phyloP scores from a whole-genome alignment of 2,797 vertebrate species.

The Arrhamphus sclerolepis region DNA sequence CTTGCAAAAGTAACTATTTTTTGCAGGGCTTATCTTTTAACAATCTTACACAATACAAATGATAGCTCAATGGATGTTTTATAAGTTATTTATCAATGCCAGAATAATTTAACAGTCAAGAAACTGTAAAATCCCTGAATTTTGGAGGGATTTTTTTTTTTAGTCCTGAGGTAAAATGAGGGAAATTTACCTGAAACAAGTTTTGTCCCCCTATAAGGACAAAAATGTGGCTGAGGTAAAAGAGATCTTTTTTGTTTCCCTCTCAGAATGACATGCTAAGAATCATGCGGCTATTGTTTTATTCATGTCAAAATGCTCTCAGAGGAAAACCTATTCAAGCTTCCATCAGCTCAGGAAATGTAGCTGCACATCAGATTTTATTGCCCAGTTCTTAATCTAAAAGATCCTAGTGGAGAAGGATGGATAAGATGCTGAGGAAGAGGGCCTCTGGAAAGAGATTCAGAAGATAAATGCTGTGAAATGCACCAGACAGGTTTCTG shows the following conservation, averaged over 20 bases:
- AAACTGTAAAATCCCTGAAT: too few relatives aligned
- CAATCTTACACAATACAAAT: too few relatives aligned
- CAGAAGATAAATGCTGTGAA: constrained; percentile 24
- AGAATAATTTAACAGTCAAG: too few relatives aligned
- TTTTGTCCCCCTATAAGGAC: background rate
- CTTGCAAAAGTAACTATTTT: too few relatives aligned
- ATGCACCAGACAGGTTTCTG: constrained; percentile 15
- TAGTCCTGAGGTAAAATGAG: too few relatives aligned
- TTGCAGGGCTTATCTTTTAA: too few relatives aligned
- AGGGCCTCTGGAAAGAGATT: constrained; percentile 16
- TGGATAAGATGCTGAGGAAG: constrained; percentile 1
- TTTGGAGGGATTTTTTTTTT: too few relatives aligned
- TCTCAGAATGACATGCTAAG: too few relatives aligned
- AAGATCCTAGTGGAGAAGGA: constrained; percentile 5
- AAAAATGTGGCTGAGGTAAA: background rate
- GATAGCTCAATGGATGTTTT: too few relatives aligned
- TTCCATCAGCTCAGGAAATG: background rate
- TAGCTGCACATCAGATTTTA: constrained; percentile 15
- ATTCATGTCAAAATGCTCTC: constrained; percentile 18
- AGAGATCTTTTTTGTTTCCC: too few relatives aligned
- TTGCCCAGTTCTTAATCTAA: constrained; percentile 3
- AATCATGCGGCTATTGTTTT: constrained; percentile 12
- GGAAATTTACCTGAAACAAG: too few relatives aligned
- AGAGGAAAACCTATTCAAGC: constrained; percentile 10
- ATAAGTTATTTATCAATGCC: too few relatives aligned